phyloP scores from a whole-genome alignment of 2,888 invertebrate species.

The Macroteleia sp. region DNA sequence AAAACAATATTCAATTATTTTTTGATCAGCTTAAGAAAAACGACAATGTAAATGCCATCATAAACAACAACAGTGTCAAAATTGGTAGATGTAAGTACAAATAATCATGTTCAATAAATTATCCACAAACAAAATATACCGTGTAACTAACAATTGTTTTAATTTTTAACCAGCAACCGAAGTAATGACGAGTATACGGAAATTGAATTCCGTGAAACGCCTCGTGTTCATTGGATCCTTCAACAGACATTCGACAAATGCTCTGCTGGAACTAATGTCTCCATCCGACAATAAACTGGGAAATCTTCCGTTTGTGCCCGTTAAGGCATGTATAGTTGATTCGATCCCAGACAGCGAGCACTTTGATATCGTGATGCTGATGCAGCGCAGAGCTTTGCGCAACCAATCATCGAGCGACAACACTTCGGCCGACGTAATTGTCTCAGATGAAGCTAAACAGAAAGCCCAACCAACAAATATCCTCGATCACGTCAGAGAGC shows the following conservation, averaged over 20 bases:
- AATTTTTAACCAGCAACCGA: too few relatives aligned
- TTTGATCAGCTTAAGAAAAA: constrained; percentile 69
- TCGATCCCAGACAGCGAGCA: constrained; percentile 76
- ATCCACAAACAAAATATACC: too few relatives aligned
- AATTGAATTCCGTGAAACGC: constrained; percentile 74
- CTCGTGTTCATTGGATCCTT: constrained; percentile 80
- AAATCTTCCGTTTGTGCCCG: constrained; percentile 77
- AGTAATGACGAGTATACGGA: constrained; percentile 76
- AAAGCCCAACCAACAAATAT: constrained; percentile 28
- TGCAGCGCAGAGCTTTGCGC: constrained; percentile 76
- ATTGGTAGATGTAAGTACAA: constrained; percentile 47
- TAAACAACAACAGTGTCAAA: constrained; percentile 75
- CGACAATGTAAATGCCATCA: constrained; percentile 74
- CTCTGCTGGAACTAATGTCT: constrained; percentile 78
- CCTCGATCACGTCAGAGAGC: constrained; percentile 52
- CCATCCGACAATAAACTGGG: constrained; percentile 74
- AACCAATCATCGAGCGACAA: constrained; percentile 28
- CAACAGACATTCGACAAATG: constrained; percentile 78
- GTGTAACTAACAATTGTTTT: too few relatives aligned
- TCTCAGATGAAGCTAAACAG: neutral
- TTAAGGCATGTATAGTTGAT: constrained; percentile 78
- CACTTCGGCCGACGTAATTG: neutral
- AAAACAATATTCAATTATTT: constrained; percentile 73
- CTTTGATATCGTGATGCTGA: constrained; percentile 79
- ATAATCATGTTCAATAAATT: too few relatives aligned